Evolutionary conservation across 92 coral and sea anemone species (phyloP), one percentile per base, ranked within the genome.

Genomic region (Phymanthus crucifer): DNA sequence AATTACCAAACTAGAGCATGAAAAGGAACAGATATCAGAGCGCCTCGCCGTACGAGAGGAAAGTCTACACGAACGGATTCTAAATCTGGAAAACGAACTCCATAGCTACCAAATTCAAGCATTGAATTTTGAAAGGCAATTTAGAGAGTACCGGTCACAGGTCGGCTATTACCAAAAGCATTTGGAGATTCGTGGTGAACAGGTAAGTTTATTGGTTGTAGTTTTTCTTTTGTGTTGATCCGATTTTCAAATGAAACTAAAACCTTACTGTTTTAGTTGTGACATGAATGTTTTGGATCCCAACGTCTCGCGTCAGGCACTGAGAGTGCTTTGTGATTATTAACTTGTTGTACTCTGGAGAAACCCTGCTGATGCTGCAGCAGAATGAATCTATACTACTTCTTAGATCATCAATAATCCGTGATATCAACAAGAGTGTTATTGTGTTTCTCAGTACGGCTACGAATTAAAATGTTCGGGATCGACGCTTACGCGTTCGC

Each of bases 141-240:
- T 92, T 66, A 91, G 89, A 40, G 99, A 95, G 78, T 94, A 95
- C 75, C 99, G 98, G n/a, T 80, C 95, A 32, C 98, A 93, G 83
- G 90, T 93, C 72, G 94, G 91, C 7, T 89, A 86, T 79, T 81
- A 89, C 50, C 91, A 90, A 85, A 93, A 92, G 81, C 92, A 88
- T 67, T 84, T 90, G 24, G 93, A 93, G 74, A 87, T 75, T 47
- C 94, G 92, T 32, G 83, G 86, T 14, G 98, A 90, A 32, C 97
- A 95, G 94, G 98, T 95, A 88, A 78, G 95, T 78, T 43, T 80
- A 73, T 58, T 87, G 36, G 48, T 71, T 84, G 66, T 76, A 83
- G 87, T 52, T 64, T 79, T 64, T n/a, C n/a, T n/a, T 40, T 58
- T 71, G 73, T 84, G 81, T 66, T 69, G 85, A 33, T 45, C 38